A percentile compares a stretch with the other conserved stretches of the same genome.
phyloP scores from a whole-genome alignment of 2,797 vertebrate genomes.

The Sebastes kiyomatsui region DNA sequence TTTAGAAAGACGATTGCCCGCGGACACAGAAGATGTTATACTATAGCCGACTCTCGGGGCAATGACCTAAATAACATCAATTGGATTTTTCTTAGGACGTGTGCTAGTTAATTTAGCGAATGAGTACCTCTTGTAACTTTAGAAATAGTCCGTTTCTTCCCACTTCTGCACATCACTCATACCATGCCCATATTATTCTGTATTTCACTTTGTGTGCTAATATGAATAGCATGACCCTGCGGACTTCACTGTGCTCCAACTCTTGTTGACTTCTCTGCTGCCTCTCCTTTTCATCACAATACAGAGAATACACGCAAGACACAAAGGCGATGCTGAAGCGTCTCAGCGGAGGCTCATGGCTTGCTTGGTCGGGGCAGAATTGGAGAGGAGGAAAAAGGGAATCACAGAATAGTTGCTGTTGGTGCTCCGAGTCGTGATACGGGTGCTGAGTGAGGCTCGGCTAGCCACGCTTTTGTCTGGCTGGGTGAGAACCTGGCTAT shows the following conservation, averaged over 20 bases:
- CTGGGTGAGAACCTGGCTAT: conserved; percentile 34
- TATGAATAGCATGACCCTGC: conserved; percentile 19
- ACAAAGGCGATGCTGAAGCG: conserved; percentile 12
- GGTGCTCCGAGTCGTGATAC: conserved; percentile 43
- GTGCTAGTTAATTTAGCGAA: neutral
- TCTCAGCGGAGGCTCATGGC: conserved; percentile 36
- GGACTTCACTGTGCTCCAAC: conserved; percentile 18
- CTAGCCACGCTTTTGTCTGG: conserved; percentile 32
- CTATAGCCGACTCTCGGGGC: too few species aligned
- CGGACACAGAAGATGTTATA: too few species aligned
- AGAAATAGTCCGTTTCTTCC: neutral
- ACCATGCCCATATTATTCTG: neutral
- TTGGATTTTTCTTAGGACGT: neutral
- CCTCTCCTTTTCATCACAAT: conserved; percentile 36
- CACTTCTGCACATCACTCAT: neutral
- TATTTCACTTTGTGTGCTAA: neutral
- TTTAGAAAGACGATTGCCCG: too few species aligned
- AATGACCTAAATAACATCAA: too few species aligned
- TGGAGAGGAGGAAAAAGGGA: conserved; percentile 44
- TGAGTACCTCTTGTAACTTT: neutral
- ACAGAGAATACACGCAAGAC: conserved; percentile 22
- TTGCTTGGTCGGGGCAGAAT: conserved; percentile 20
- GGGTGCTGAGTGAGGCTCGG: conserved; percentile 38
- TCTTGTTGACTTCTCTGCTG: conserved; percentile 29
- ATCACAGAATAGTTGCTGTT: conserved; percentile 55